These are phyloP conservation scores for Nomada ruficornis DNA, from an alignment of 2,888 invertebrate species.

Conservation along the genomic window DNA sequence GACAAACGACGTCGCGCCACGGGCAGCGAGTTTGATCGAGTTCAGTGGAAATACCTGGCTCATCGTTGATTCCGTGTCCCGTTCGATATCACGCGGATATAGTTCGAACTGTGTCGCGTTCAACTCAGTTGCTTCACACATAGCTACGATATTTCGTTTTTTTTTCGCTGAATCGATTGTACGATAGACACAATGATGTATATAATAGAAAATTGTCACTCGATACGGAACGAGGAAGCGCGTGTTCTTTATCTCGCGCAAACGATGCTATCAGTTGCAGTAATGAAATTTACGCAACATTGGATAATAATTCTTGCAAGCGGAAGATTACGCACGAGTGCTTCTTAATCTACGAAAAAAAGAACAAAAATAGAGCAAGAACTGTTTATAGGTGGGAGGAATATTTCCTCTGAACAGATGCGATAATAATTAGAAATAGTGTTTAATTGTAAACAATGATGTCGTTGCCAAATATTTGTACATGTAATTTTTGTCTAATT, in stretches of 20 bases:
- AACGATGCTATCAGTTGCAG: background rate
- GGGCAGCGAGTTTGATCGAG: constrained; percentile 4
- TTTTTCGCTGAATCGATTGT: too few species aligned
- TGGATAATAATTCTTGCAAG: background rate
- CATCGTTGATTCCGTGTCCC: background rate
- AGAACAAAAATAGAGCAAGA: too few species aligned
- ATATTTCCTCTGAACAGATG: background rate
- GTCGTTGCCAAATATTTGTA: background rate
- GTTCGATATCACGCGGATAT: background rate
- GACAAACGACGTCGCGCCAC: constrained; percentile 36
- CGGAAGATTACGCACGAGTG: background rate
- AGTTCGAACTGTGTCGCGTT: background rate
- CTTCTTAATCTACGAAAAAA: too few species aligned
- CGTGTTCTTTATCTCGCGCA: background rate
- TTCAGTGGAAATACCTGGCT: background rate
- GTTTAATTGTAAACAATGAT: constrained; percentile 10
- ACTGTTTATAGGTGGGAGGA: background rate
- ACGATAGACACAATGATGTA: background rate
- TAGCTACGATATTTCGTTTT: too few species aligned
- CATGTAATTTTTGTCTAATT: too few species aligned
- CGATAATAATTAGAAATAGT: background rate
- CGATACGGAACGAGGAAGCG: background rate
- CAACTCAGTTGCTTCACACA: background rate
- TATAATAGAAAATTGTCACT: background rate
- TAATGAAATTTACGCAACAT: background rate